Conservation (phyloP, 2,888 invertebrate species). For the Athrips mouffetella region DNA sequence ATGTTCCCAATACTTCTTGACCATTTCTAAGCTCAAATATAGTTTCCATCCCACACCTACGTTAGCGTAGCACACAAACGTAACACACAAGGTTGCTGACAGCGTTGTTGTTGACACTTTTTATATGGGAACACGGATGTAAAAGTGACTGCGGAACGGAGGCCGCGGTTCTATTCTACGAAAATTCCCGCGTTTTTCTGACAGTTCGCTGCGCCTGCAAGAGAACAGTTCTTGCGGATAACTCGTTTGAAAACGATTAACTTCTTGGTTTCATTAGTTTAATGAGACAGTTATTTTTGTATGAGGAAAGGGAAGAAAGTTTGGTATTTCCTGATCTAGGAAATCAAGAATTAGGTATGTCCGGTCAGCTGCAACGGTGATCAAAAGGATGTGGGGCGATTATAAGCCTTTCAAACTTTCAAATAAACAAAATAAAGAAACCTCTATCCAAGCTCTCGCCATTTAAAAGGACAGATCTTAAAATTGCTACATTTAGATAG, state of each 20-base stretch:
- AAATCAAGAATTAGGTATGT: not conserved
- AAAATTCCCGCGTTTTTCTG: conserved; percentile 25
- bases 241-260: conserved; percentile 14
- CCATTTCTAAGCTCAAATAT: conserved; percentile 11
- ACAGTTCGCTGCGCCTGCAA: conserved; percentile 8
- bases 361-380: too few species aligned
- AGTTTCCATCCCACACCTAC: conserved; percentile 7
- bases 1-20: conserved; percentile 6
- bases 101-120: conserved; percentile 28
- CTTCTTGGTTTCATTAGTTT: conserved; percentile 9
- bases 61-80: conserved; percentile 3
- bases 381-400: too few species aligned
- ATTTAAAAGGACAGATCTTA: too few species aligned
- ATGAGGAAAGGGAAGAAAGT: conserved; percentile 6
- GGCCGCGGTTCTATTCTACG: conserved; percentile 19
- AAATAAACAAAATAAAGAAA: too few species aligned
- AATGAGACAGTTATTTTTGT: conserved; percentile 2
- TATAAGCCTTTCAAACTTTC: too few species aligned
- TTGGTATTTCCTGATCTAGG: not conserved
- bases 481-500: too few species aligned
- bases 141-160: conserved; percentile 27
- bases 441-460: too few species aligned
- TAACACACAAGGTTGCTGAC: conserved; percentile 18
- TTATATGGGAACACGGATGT: conserved; percentile 31
- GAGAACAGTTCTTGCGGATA: conserved; percentile 11